Base-by-base conservation (phyloP, 2,888 invertebrate species). In the Ischnus inquisitorius region DNA sequence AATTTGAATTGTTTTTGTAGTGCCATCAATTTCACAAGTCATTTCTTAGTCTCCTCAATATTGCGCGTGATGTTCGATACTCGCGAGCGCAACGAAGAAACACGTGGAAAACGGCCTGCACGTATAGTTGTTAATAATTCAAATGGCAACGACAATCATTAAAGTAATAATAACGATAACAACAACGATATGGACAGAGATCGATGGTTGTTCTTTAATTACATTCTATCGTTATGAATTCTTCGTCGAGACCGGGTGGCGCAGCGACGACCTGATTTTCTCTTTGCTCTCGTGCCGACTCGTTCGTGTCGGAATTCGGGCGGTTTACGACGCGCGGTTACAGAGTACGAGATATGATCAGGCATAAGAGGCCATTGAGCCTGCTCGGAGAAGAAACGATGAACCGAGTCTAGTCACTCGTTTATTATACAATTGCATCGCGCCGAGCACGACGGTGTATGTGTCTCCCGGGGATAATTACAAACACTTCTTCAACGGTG, bases 131-230 rank as follows among this genome's bases (percentile, higher is more conserved):
- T n/a, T n/a, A n/a, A n/a, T n/a, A n/a, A n/a, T n/a, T n/a, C n/a
- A 34, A 1, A 34, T 34, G 6, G 6, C 6, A 34, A 34, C 6
- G 6, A 34, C 6, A 34, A 34, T 34, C 3, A 34, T 34, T 5
- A 34, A 5, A 34, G 6, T 34, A 34, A 34, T 34, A 3, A 34
- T 34, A 34, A 34, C 6, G 2, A 34, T 34, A 34, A 34, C 6
- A 34, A 34, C 34, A 14, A 22, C 12, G n/a, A 60, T n/a, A 19
- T 5, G n/a, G 12, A 10, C 10, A 57, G 16, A 71, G 75, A 79
- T 83, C 69, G 65, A 71, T 71, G 54, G 6, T 43, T 83, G 64
- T 83, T 75, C 54, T 71, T 79, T 79, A 79, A 83, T 83, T 65
- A 65, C 19, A 28, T 65, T 69, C 62, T 67, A 48, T 75, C 68